Evolutionary conservation across 2,797 vertebrate species (phyloP).

Genomic region (Eulemur rubriventer): DNA sequence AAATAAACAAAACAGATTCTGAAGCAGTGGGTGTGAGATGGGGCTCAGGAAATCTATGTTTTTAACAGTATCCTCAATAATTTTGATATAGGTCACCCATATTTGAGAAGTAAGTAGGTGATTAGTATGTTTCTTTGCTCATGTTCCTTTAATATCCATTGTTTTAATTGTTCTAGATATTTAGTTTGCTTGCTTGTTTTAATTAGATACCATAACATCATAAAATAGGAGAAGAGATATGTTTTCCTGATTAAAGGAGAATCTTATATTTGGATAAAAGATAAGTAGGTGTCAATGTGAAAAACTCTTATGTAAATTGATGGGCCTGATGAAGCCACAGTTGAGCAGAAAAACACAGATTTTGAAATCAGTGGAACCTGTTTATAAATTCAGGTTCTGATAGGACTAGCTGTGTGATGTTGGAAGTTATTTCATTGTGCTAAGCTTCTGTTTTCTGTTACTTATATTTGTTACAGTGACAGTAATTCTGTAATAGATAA

Average conservation of each 20-base stretch:
- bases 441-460: neutral
- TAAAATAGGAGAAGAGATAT: neutral
- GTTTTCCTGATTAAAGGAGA: neutral
- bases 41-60: neutral
- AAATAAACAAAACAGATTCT: neutral
- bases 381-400: neutral
- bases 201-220: neutral
- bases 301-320: neutral
- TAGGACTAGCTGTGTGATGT: neutral
- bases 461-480: neutral
- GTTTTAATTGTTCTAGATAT: neutral
- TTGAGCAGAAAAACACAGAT: neutral
- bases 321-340: neutral
- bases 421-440: neutral
- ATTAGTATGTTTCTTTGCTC: neutral
- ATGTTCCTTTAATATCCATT: neutral
- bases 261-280: neutral
- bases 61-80: neutral
- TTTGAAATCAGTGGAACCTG: neutral
- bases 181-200: neutral
- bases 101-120: neutral
- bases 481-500: neutral
- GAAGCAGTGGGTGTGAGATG: neutral
- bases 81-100: neutral
- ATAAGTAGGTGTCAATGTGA: neutral